Conservation (phyloP, 2,888 invertebrate genomes). For the Pandemis cinnamomeana region DNA sequence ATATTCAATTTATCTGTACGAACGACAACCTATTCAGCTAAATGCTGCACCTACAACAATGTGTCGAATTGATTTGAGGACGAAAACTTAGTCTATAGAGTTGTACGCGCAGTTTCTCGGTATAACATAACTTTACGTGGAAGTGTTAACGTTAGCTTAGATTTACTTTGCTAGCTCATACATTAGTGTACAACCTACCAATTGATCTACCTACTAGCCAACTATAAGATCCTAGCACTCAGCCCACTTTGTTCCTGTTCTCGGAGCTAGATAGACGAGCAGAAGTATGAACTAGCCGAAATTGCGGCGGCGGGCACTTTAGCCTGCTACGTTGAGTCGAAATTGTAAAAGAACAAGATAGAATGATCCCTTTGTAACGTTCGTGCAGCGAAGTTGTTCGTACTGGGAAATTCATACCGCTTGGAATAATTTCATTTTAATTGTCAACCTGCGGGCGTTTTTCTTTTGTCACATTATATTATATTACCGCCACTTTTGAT, state of each 20-base stretch:
- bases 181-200: background rate
- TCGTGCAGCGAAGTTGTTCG: background rate
- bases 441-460: constrained; percentile 1
- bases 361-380: constrained; percentile 15
- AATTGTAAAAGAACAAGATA: constrained; percentile 19
- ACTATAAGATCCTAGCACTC: constrained; percentile 12
- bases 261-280: constrained; percentile 14
- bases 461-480: background rate
- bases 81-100: background rate
- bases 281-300: constrained; percentile 25
- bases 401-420: background rate
- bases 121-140: background rate
- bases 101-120: background rate
- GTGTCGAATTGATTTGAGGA: constrained; percentile 7
- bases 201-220: constrained; percentile 8
- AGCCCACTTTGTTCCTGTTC: constrained; percentile 23
- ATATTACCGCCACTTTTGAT: background rate
- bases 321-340: constrained; percentile 19
- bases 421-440: constrained; percentile 2
- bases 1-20: background rate
- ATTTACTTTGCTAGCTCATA: constrained; percentile 8
- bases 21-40: constrained; percentile 4
- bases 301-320: constrained; percentile 36
- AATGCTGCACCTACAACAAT: background rate
- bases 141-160: constrained; percentile 7